Evolutionary conservation across 2,888 invertebrate genomes (phyloP).

Genomic region (Phortica magna): DNA sequence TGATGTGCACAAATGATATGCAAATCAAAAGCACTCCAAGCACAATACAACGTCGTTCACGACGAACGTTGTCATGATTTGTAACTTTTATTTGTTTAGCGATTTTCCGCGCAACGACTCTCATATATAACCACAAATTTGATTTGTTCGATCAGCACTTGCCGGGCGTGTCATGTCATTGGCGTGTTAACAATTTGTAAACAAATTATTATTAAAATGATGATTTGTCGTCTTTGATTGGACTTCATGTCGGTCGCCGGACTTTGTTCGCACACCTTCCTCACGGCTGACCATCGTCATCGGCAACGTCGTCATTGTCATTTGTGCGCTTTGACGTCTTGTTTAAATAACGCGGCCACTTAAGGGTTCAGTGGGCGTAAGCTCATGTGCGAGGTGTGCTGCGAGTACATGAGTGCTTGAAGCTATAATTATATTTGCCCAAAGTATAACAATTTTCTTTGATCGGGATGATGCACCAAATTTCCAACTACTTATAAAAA

Average conservation of each 20-base stretch:
- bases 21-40: conserved; percentile 67
- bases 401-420: not conserved
- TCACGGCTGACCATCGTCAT: conserved; percentile 44
- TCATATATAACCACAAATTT: conserved; percentile 30
- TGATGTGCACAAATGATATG: conserved; percentile 70
- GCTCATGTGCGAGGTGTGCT: not conserved
- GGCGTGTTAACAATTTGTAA: conserved; percentile 73
- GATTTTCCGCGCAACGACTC: conserved; percentile 34
- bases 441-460: too few species aligned
- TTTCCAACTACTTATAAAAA: too few species aligned
- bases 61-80: conserved; percentile 54
- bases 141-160: conserved; percentile 20
- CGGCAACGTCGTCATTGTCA: conserved; percentile 32
- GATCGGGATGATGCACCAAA: too few species aligned
- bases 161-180: conserved; percentile 63
- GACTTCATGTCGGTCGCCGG: conserved; percentile 32
- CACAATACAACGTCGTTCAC: not conserved
- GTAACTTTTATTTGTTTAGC: conserved; percentile 62
- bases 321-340: conserved; percentile 55
- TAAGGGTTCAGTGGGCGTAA: not conserved
- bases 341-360: conserved; percentile 56
- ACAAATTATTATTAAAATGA: conserved; percentile 69
- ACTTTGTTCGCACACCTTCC: conserved; percentile 16
- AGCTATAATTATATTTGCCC: not conserved
- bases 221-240: conserved; percentile 61